Evolutionary conservation across 2,888 invertebrate species (phyloP).

Genomic region (Ashinkailepas kermadecensis): DNA sequence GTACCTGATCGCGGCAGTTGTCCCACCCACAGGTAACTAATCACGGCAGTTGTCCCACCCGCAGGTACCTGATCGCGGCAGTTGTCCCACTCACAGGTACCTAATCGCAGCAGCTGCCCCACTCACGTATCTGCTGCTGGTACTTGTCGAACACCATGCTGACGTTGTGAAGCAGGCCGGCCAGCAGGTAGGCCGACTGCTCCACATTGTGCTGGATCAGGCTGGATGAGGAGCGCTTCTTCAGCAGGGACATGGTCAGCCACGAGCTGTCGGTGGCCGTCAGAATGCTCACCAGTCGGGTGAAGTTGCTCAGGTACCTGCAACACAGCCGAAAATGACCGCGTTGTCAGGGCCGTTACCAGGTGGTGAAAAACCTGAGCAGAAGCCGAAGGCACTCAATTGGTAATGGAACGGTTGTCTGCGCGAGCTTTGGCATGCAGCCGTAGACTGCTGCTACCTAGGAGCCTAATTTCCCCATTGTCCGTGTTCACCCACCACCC

Average conservation of each 20-base stretch:
- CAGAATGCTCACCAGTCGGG: background rate
- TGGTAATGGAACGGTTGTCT: background rate
- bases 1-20: too few relatives aligned
- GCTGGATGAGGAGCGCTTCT: background rate
- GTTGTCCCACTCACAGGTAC: too few relatives aligned
- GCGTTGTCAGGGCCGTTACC: too few relatives aligned
- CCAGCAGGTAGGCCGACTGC: background rate
- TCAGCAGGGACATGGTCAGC: background rate
- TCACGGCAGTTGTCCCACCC: too few relatives aligned
- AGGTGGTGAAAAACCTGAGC: background rate
- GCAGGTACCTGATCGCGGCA: too few relatives aligned
- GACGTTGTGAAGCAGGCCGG: background rate
- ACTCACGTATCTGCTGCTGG: background rate
- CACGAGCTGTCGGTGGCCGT: background rate
- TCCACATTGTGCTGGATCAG: background rate
- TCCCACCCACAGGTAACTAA: too few relatives aligned
- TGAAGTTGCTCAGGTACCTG: background rate
- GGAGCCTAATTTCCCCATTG: background rate
- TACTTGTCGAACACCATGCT: too few relatives aligned
- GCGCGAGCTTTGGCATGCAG: background rate
- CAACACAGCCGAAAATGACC: too few relatives aligned
- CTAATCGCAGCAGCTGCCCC: background rate
- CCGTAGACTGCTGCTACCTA: background rate
- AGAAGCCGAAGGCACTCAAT: background rate
- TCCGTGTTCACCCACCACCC: background rate